These are phyloP conservation scores for Lichenostomus cassidix DNA, from an alignment of 2,113 vertebrate genomes.

Conservation along the genomic window DNA sequence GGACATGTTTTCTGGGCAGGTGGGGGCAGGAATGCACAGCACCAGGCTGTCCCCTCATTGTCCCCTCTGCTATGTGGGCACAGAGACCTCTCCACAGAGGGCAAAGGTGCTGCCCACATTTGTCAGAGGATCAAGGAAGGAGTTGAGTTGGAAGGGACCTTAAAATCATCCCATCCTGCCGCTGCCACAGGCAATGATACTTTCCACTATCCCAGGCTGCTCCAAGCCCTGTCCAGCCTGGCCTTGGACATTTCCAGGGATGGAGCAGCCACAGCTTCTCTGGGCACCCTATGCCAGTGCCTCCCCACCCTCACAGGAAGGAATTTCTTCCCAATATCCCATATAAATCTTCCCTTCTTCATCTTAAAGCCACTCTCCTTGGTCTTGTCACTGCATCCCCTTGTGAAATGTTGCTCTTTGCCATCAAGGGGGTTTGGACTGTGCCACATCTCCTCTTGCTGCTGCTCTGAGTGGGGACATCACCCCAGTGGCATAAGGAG, in stretches of 20 bases:
- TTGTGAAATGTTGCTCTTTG: neutral
- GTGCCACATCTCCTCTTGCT: neutral
- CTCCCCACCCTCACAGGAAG: fast-evolving
- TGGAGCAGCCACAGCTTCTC: neutral
- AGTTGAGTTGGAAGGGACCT: neutral
- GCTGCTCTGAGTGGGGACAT: fast-evolving
- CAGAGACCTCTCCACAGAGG: too few species aligned
- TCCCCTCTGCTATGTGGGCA: neutral
- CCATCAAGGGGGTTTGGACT: neutral
- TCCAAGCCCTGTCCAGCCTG: neutral
- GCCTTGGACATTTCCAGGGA: neutral
- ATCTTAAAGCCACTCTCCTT: neutral
- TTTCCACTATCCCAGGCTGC: fast-evolving
- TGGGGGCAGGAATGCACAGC: neutral
- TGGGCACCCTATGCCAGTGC: neutral
- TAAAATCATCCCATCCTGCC: neutral
- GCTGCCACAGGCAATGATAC: neutral
- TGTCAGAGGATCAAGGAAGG: neutral
- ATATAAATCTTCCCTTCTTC: neutral
- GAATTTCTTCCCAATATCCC: neutral
- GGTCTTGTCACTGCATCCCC: neutral
- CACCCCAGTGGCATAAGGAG: neutral
- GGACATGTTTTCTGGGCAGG: neutral
- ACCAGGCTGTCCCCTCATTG: neutral
- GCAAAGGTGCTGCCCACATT: neutral